A percentile compares a stretch with the other conserved stretches of the same genome.
Evolutionary conservation across 2,888 invertebrate genomes (phyloP).

Genomic region (Aleiodes testaceus): DNA sequence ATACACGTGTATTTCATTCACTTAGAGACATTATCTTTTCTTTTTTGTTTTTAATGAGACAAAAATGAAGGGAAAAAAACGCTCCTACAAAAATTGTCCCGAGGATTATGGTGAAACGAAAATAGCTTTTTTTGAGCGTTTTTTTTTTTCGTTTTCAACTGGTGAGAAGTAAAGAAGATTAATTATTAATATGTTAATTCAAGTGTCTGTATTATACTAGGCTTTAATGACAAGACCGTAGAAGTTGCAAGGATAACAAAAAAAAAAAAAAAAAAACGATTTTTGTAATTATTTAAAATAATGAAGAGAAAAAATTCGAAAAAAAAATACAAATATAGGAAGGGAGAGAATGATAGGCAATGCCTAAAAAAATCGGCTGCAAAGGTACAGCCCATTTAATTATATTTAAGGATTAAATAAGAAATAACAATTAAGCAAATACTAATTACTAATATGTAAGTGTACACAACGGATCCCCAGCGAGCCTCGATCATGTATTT

Average conservation of each 20-base stretch:
- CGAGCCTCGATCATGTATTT: slow-evolving; percentile 71
- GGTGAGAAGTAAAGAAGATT: slow-evolving; percentile 30
- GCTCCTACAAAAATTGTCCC: slow-evolving; percentile 19
- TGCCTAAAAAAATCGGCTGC: slow-evolving; percentile 29
- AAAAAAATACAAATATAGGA: slow-evolving; percentile 32
- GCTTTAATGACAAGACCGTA: slow-evolving; percentile 65
- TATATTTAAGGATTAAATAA: slow-evolving; percentile 33
- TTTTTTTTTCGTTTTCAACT: slow-evolving; percentile 34
- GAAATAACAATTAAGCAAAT: slow-evolving; percentile 6
- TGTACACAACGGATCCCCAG: slow-evolving; percentile 60
- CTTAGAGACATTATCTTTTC: not conserved
- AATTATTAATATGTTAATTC: slow-evolving; percentile 18
- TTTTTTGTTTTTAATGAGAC: slow-evolving; percentile 16
- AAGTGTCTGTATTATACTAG: slow-evolving; percentile 52
- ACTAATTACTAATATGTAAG: slow-evolving; percentile 32
- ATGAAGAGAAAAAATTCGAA: slow-evolving; percentile 50
- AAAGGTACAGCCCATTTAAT: slow-evolving; percentile 14
- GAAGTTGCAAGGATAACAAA: slow-evolving; percentile 62
- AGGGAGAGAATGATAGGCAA: slow-evolving; percentile 20
- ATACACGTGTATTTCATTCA: slow-evolving; percentile 37
- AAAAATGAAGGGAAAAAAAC: slow-evolving; percentile 10
- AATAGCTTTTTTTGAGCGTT: slow-evolving; percentile 20
- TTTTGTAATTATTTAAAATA: slow-evolving; percentile 69
- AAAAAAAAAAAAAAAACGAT: slow-evolving; percentile 57
- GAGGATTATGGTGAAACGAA: not conserved